Evolutionary conservation across 2,113 vertebrate genomes (phyloP).

Genomic region (Colinus virginianus): DNA sequence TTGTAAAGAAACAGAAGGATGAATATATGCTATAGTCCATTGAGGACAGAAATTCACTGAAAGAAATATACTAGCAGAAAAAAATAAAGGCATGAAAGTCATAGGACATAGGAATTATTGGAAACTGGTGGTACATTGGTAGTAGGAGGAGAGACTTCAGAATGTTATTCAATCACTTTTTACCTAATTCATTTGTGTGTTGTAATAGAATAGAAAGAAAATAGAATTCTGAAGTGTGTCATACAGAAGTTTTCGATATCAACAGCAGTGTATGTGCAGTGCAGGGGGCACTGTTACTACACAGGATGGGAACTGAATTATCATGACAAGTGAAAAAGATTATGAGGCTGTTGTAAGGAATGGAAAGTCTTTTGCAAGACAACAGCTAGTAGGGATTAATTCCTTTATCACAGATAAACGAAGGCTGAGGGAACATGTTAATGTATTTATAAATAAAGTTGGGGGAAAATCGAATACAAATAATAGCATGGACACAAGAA

Average conservation of each 20-base stretch:
- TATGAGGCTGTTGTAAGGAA: neutral
- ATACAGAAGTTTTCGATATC: neutral
- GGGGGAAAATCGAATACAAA: neutral
- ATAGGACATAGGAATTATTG: neutral
- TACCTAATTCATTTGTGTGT: neutral
- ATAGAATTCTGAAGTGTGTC: neutral
- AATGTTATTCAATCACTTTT: neutral
- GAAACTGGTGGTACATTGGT: neutral
- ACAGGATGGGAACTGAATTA: neutral
- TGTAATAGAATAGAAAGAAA: neutral
- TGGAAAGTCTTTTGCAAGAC: neutral
- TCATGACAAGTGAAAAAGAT: neutral
- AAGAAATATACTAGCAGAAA: neutral
- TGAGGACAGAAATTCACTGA: neutral
- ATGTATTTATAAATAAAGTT: neutral
- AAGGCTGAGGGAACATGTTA: neutral
- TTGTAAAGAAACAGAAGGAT: neutral
- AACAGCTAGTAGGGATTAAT: neutral
- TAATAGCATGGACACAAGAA: neutral
- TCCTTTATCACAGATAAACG: neutral
- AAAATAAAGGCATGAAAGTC: neutral
- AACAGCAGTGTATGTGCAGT: neutral
- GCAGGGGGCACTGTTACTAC: neutral
- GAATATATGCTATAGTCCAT: neutral
- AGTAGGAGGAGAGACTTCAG: neutral